Base-by-base conservation (phyloP, 2,888 invertebrate genomes). In the Lacanobia wlatinum region DNA sequence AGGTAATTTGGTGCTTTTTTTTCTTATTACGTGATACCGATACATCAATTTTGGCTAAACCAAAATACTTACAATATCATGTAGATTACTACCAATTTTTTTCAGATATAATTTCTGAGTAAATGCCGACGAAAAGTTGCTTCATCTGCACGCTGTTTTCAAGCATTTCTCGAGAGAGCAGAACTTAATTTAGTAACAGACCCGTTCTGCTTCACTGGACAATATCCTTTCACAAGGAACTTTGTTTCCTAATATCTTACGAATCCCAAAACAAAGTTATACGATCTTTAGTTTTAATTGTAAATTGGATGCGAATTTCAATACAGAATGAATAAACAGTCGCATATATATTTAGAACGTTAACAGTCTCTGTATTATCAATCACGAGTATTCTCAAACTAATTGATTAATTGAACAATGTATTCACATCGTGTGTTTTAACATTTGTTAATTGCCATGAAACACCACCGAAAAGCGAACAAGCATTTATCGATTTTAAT, bases 361-460 rank as follows among this genome's bases (percentile, higher is more conserved):
- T 18, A 2, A 64, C 50, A 43, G 43, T 46, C 40, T 34, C 28
- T 7, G 50, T 65, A 43, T 56, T 61, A 66, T 77, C 56, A 73
- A 75, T 83, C 80, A 80, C 77, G 73, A 73, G 67, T 82, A 82
- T 69, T 76, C 60, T 34, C 21, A 23, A 64, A 73, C 80, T 80
- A 80, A 80, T 77, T 80, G 80, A 73, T 77, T 80, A 80, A 80
- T 77, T 80, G 80, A 70, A 77, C 66, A 77, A 80, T 73, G 69
- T 73, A 66, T 63, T 73, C 73, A 73, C 56, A 59, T 77, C 80
- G 80, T 80, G 80, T 67, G 53, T 56, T 80, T 65, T 70, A 67
- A 67, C 77, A 70, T 77, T 59, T 70, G 77, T 73, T 80, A 80
- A 80, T 80, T 80, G 80, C 50, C 78, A 55, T 67, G 73, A 62